Evolutionary conservation across 2,797 vertebrate species (phyloP), one percentile per base, ranked within the genome.

Genomic region (Myotis planiceps): DNA sequence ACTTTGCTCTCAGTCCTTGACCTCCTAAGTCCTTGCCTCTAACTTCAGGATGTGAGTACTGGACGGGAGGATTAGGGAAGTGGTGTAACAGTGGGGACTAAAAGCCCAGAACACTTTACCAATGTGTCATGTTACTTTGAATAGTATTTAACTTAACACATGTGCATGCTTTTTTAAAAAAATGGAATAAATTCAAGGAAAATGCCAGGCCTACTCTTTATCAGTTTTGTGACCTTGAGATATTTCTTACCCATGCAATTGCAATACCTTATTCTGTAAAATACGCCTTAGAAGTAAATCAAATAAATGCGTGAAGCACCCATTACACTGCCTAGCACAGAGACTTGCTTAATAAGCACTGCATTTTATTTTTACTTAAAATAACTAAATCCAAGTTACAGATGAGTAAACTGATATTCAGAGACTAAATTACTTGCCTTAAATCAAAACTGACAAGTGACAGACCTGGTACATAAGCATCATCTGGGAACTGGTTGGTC

Each of bases 161-260:
- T 51, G 18, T 15, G 49, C 1, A 10, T 65, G 6, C 13, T 53
- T 74, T 25, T 18, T 47, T 18, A 37, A 19, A 58, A 66, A 63
- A 37, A n/a, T n/a, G 4, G 16, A 92, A 85, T 75, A 90, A 71
- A 68, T 83, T 78, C 12, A 95, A 90, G 10, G 60, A 63, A 92
- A 92, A 80, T 51, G 29, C 13, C 13, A 81, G 23, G 3, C 45
- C 10, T 88, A 32, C 13, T 34, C 82, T 68, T 91, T 91, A 34
- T 23, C 27, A 65, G 29, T 63, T 88, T 90, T 95, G 27, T 23
- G n/a, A 75, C n/a, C 34, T 88, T 94, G n/a, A 66, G n/a, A 19
- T 71, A 72, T 74, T 19, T 85, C 47, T 93, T 81, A 68, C 19
- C 6, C 10, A 53, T 29, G 0, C n/a, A 90, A 92, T 25, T 79